Evolutionary conservation across 2,113 vertebrate genomes (phyloP), one percentile per base, ranked within the genome.

Genomic region (Thermophis baileyi): DNA sequence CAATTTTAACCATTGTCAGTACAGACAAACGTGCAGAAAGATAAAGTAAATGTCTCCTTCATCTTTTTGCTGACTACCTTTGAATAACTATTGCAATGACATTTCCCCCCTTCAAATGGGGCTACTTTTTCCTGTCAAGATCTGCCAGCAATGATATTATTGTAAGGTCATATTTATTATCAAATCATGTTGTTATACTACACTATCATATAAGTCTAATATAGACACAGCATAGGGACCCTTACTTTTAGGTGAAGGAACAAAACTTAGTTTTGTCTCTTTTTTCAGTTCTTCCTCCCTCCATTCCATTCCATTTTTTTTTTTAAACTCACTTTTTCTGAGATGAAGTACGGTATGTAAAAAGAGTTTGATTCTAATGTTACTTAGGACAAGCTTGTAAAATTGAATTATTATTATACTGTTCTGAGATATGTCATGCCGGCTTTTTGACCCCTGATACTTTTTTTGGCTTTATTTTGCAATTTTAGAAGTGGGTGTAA

Each of bases 401-500:
- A 81, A 44, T 44, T 22, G 69, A 81, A 81, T 81, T 44, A 81
- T 44, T 20, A n/a, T 3, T 55, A 93, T 35, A 8, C 94, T 47
- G 25, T 91, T 51, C 12, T 89, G 63, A 91, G n/a, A 20, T 86
- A 27, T 89, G 9, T 94, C 44, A 30, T 0, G 87, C n/a, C 6
- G 69, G 20, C 10, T 7, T 6, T 20, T 54, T 93, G 57, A 81
- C 7, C 87, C 3, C 89, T 46, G 27, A 93, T 16, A 35, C 7
- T 40, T 94, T 92, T 94, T 25, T 50, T n/a, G n/a, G 89, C 88
- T 94, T 94, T 60, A 90, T 95, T 94, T 96, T 96, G 92, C 60
- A 46, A 92, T 20, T 91, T 92, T 93, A 99, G 99, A 81, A 98
- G 98, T 50, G 98, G 99, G 90, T 99, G 99, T 96, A 99, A 99